These are phyloP conservation scores for Parascotia fuliginaria DNA, from an alignment of 2,888 invertebrate species.

Conservation along the genomic window DNA sequence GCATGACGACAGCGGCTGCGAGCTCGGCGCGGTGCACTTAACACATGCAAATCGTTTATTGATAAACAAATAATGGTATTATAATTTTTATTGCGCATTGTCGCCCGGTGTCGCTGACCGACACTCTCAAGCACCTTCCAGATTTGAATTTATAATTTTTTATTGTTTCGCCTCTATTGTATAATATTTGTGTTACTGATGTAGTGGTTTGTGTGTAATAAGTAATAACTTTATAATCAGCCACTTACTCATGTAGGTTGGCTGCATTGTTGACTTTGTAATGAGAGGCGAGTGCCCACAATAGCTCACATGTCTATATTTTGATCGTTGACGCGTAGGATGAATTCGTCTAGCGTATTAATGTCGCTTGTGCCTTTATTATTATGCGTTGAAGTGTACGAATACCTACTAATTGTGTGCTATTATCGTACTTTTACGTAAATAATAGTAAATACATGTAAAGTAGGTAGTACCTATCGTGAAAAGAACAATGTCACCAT, in stretches of 20 bases:
- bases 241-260: conserved; percentile 21
- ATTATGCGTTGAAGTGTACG: background rate
- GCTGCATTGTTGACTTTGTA: conserved; percentile 17
- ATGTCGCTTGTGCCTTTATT: background rate
- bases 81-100: conserved; percentile 78
- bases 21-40: conserved; percentile 59
- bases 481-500: too few relatives aligned
- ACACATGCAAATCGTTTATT: conserved; percentile 82
- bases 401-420: too few relatives aligned
- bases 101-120: conserved; percentile 68
- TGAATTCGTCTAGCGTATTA: background rate
- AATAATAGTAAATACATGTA: too few relatives aligned
- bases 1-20: conserved; percentile 49
- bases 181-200: conserved; percentile 47
- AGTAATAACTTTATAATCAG: conserved; percentile 21
- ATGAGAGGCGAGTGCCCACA: conserved; percentile 6
- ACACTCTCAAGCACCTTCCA: conserved; percentile 51
- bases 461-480: too few relatives aligned
- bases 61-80: conserved; percentile 81
- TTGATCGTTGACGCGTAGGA: background rate
- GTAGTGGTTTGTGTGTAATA: conserved; percentile 16
- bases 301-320: background rate
- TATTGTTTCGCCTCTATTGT: conserved; percentile 54
- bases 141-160: conserved; percentile 73
- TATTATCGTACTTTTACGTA: too few relatives aligned